Base-by-base conservation (phyloP, 2,797 vertebrate genomes). In the Tinamus major region DNA sequence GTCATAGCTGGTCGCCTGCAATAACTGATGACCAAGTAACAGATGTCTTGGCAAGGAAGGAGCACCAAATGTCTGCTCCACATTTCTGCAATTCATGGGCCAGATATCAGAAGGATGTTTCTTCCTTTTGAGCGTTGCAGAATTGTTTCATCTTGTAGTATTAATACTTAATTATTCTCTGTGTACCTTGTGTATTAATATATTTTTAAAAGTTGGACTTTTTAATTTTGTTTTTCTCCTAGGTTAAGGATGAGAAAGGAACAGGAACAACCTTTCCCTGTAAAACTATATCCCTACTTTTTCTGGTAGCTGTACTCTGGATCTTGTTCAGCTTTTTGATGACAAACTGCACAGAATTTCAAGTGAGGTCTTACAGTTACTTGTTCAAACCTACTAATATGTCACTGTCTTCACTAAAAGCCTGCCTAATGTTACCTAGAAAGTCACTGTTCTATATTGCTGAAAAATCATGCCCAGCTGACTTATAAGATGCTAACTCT, bases 211-310 rank as follows among this genome's bases (percentile, higher is more conserved):
- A 81, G 29, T 35, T 79, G 71, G 19, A 49, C 48, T 49, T 49
- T 13, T 33, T 48, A 0, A 14, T 19, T 58, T 33, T 9, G 18
- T 3, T n/a, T 10, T 19, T 0, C 23, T 49, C 19, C 9, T 1
- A 9, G 10, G 33, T 58, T 63, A 63, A 87, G 85, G 68, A n/a
- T 55, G 64, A 89, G 20, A 35, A 42, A 68, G 31, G 39, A 41
- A 68, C 5, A 6, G 23, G 23, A 12, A 33, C 51, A 48, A 5
- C 56, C 24, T 78, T 70, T 31, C 13, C 21, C 63, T 63, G 31
- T 37, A 77, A 80, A 18, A 39, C 56, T 53, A 39, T 6, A 29
- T 31, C 2, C 3, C 6, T 81, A 9, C 31, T 70, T 56, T 39
- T 71, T 83, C n/a, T 46, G 63, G 42, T 18, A n/a, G 33, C 46